phyloP scores from a whole-genome alignment of 37 sponge, comb jelly and placozoan genomes.

The Spongilla lacustris region DNA sequence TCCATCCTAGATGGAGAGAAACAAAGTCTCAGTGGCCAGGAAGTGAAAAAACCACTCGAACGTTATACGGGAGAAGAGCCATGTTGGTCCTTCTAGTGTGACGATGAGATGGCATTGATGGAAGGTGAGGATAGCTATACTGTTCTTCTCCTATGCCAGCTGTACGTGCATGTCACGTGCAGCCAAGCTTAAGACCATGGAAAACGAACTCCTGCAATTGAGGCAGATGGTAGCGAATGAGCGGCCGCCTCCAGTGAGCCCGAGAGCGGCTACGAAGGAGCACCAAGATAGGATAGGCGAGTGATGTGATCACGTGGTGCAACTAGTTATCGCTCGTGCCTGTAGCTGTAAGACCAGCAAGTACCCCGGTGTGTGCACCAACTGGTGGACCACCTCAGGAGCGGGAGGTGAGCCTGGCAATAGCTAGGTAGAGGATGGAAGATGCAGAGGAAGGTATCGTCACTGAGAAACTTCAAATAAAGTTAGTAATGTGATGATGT shows the following conservation, averaged over 20 bases:
- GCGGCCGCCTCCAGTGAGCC: not conserved
- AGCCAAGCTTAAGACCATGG: slow-evolving; percentile 10
- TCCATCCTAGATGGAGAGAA: slow-evolving; percentile 9
- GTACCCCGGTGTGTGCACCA: not conserved
- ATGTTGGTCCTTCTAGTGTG: not conserved
- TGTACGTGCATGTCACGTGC: not conserved
- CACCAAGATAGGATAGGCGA: not conserved
- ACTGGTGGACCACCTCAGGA: not conserved
- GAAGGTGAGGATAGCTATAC: not conserved
- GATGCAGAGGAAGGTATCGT: slow-evolving; percentile 5
- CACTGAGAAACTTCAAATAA: slow-evolving; percentile 55
- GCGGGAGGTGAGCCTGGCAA: not conserved
- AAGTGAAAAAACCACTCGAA: not conserved
- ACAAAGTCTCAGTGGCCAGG: not conserved
- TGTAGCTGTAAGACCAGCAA: not conserved
- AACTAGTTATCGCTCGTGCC: not conserved
- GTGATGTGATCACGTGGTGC: not conserved
- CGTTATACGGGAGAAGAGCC: not conserved
- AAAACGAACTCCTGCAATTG: not conserved
- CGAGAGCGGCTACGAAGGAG: too few relatives aligned
- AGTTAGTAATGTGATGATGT: slow-evolving; percentile 3
- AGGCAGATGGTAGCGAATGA: not conserved
- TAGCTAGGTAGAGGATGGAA: slow-evolving; percentile 4
- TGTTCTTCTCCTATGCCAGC: not conserved
- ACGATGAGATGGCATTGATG: not conserved